A percentile compares a stretch with the other conserved stretches of the same genome.
Evolutionary conservation across 2,797 vertebrate genomes (phyloP).

Genomic region (Parauchenoglanis ngamensis): DNA sequence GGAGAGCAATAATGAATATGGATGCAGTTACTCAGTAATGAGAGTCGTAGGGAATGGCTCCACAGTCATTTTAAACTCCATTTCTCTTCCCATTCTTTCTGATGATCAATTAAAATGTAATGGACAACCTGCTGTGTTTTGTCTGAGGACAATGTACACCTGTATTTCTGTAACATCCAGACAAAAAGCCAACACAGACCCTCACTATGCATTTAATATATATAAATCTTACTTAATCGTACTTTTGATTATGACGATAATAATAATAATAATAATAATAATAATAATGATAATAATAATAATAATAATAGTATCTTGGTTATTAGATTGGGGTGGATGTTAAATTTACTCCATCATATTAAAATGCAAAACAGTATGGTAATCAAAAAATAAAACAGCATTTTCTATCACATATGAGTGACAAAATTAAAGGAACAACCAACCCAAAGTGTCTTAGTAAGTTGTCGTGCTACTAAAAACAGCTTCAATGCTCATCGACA

Average conservation of each 20-base stretch:
- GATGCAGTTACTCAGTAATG: slow-evolving; percentile 77
- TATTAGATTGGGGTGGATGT: background rate
- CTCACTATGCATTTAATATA: slow-evolving; percentile 5
- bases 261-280: background rate
- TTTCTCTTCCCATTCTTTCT: slow-evolving; percentile 76
- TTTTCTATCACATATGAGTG: background rate
- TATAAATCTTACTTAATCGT: background rate
- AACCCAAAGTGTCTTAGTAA: background rate
- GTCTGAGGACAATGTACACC: slow-evolving; percentile 67
- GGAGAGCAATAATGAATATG: slow-evolving; percentile 82
- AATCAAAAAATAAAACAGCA: background rate
- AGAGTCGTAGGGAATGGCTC: slow-evolving; percentile 77
- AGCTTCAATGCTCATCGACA: background rate
- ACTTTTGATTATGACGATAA: background rate
- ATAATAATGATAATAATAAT: background rate
- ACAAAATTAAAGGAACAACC: background rate
- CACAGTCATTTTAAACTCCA: slow-evolving; percentile 77
- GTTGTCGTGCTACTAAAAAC: background rate
- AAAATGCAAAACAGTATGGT: background rate
- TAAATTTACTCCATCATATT: background rate
- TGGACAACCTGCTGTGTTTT: slow-evolving; percentile 75
- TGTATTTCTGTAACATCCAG: slow-evolving; percentile 53
- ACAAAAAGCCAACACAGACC: slow-evolving; percentile 24
- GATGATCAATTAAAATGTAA: slow-evolving; percentile 81
- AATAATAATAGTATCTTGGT: background rate